Evolutionary conservation across 2,888 invertebrate species (phyloP).

Genomic region (Trichacis sp.): DNA sequence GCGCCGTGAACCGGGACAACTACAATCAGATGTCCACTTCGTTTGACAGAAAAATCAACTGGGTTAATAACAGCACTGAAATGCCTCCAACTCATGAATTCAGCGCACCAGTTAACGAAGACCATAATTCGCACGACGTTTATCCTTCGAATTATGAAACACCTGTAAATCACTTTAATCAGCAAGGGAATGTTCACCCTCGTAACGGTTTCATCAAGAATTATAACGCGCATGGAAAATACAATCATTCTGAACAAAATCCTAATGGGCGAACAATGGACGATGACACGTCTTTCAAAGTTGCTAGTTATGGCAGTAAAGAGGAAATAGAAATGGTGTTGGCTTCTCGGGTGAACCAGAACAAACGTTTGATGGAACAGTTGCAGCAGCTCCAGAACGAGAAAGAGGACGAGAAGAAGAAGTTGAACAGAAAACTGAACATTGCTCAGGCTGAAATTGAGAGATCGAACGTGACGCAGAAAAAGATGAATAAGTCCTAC

Average conservation of each 20-base stretch:
- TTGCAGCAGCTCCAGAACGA: conserved; percentile 52
- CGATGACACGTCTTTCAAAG: conserved; percentile 53
- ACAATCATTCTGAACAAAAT: conserved; percentile 13
- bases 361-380: conserved; percentile 55
- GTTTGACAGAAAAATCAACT: conserved; percentile 44
- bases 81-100: conserved; percentile 46
- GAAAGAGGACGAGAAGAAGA: conserved; percentile 64
- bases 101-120: conserved; percentile 45
- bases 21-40: conserved; percentile 47
- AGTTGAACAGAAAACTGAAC: conserved; percentile 72
- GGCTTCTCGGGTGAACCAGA: conserved; percentile 66
- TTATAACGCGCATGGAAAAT: conserved; percentile 50
- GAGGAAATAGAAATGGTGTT: conserved; percentile 69
- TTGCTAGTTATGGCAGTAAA: conserved; percentile 57
- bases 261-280: conserved; percentile 18
- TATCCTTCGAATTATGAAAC: conserved; percentile 58
- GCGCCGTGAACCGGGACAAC: conserved; percentile 47
- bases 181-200: conserved; percentile 47
- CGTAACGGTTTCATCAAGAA: conserved; percentile 58
- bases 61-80: conserved; percentile 34
- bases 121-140: conserved; percentile 37
- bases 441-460: conserved; percentile 75
- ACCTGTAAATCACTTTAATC: conserved; percentile 59
- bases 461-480: conserved; percentile 72
- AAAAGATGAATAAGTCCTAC: conserved; percentile 75